Evolutionary conservation across 1,140 invertebrate genomes (phyloP).

Genomic region (Ridgeia piscesae): DNA sequence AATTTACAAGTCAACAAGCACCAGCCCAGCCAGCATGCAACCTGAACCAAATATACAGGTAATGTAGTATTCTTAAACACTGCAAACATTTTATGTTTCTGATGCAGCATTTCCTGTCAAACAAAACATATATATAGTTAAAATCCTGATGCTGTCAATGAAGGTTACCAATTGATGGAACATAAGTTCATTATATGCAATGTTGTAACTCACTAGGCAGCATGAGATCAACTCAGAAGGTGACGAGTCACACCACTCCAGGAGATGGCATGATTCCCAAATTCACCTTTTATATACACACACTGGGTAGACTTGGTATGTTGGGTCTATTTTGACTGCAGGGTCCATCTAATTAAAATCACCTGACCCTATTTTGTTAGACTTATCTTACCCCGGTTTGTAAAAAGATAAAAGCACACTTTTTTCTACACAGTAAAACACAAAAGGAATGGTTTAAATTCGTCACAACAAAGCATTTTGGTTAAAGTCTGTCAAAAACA

Average conservation of each 20-base stretch:
- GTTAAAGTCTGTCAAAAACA: not conserved
- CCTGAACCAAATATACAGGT: not conserved
- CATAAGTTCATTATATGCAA: not conserved
- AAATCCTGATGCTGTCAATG: not conserved
- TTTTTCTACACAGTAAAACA: constrained; percentile 1
- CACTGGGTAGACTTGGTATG: not conserved
- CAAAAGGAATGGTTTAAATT: constrained; percentile 1
- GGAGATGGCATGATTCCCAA: not conserved
- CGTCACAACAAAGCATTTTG: not conserved
- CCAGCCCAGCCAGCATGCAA: not conserved
- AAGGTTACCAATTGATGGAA: not conserved
- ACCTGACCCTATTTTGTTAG: not conserved
- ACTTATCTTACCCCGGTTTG: not conserved
- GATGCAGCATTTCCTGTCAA: not conserved
- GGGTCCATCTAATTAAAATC: not conserved
- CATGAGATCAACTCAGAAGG: not conserved
- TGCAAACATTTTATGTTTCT: not conserved
- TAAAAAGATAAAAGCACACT: not conserved
- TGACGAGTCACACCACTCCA: not conserved
- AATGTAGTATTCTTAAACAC: not conserved
- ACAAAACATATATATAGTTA: not conserved
- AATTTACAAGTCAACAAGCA: not conserved
- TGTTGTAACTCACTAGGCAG: not conserved
- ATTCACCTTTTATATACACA: not conserved
- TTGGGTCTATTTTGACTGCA: not conserved